Conservation (phyloP, 2,888 invertebrate species). For the Dastarcus helophoroides region DNA sequence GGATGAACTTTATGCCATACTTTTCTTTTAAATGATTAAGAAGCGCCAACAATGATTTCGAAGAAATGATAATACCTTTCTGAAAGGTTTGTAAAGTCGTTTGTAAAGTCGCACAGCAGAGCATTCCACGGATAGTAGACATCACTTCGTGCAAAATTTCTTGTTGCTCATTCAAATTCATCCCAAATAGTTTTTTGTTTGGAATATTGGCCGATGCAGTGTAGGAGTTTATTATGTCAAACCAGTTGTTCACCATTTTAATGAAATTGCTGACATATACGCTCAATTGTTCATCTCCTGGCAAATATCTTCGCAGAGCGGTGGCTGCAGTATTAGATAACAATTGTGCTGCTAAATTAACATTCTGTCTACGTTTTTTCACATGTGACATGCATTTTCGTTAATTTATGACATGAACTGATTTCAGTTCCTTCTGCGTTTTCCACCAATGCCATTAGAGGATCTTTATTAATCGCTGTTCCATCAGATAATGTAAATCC, state of each 20-base stretch:
- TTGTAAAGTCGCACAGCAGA: constrained; percentile 9
- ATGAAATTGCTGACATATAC: no score
- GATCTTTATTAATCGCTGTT: not conserved
- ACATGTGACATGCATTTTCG: not conserved
- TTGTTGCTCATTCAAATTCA: constrained; percentile 10
- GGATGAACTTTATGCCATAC: constrained; percentile 11
- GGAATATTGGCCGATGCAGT: constrained; percentile 6
- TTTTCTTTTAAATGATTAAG: constrained; percentile 9
- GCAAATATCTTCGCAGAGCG: constrained; percentile 4
- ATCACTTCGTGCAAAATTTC: constrained; percentile 12
- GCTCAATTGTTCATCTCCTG: no score
- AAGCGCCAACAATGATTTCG: constrained; percentile 11
- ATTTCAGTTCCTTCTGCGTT: not conserved
- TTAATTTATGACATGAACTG: not conserved
- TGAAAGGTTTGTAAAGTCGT: constrained; percentile 14
- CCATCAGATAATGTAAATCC: not conserved
- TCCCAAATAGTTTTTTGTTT: constrained; percentile 12
- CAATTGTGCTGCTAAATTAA: not conserved
- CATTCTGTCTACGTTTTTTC: constrained; percentile 1
- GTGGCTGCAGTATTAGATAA: constrained; percentile 2
- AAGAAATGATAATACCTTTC: constrained; percentile 14
- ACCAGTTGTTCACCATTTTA: constrained; percentile 12
- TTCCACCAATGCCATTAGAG: not conserved
- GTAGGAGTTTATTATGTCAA: constrained; percentile 13
- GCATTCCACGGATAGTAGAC: constrained; percentile 9